phyloP scores from a whole-genome alignment of 2,113 vertebrate genomes.

The Pogona vitticeps region DNA sequence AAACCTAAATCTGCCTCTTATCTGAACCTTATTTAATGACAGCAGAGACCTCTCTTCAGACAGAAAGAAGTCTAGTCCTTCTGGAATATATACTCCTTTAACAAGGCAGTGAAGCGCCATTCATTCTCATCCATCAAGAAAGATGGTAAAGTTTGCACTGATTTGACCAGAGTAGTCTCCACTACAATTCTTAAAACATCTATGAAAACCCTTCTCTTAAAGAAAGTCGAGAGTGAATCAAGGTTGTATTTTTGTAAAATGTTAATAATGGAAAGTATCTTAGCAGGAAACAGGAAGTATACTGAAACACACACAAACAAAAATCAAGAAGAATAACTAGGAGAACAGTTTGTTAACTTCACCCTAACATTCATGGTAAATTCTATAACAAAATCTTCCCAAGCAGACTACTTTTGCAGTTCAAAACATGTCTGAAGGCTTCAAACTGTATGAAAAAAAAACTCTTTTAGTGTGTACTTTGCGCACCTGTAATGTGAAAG shows the following conservation, averaged over 20 bases:
- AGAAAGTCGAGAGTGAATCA: constrained; percentile 5
- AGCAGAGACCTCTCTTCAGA: constrained; percentile 64
- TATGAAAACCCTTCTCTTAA: constrained; percentile 3
- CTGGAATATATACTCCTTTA: constrained; percentile 65
- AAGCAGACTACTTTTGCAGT: not conserved
- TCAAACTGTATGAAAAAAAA: constrained; percentile 19
- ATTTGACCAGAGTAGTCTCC: constrained; percentile 17
- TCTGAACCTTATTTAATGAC: constrained; percentile 73
- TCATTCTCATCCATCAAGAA: constrained; percentile 78
- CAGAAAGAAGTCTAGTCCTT: constrained; percentile 47
- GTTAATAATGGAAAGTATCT: constrained; percentile 5
- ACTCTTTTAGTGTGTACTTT: constrained; percentile 3
- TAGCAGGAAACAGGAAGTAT: not conserved
- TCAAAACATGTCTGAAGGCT: constrained; percentile 1
- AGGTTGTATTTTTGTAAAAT: not conserved
- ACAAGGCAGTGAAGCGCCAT: constrained; percentile 77
- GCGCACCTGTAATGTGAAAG: constrained; percentile 22
- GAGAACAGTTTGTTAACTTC: not conserved
- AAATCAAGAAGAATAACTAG: not conserved
- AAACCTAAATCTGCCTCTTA: constrained; percentile 76
- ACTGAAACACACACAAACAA: not conserved
- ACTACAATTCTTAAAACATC: constrained; percentile 24
- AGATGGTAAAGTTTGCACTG: constrained; percentile 70
- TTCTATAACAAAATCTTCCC: not conserved
- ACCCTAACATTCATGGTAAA: not conserved